Conservation (phyloP, 2,113 vertebrate species). For the Oxyruncus cristatus region DNA sequence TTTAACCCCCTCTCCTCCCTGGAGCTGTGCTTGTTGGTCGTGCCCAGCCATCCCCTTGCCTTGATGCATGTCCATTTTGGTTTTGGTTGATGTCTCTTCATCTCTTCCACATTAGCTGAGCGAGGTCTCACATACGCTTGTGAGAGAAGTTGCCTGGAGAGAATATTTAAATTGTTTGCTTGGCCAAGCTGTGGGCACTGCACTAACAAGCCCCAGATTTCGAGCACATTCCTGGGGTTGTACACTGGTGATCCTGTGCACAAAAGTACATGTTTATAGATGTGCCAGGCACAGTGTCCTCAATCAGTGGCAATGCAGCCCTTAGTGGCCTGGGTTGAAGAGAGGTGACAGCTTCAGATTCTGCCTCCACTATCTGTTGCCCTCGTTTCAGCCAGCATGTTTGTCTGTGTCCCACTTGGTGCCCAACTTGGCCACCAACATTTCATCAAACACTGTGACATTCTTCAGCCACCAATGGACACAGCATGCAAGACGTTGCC, state of each 20-base stretch:
- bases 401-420: background rate
- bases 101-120: background rate
- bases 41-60: background rate
- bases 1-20: background rate
- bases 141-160: background rate
- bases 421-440: rapidly evolving
- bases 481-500: rapidly evolving
- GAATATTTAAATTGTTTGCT: background rate
- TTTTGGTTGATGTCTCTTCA: background rate
- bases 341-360: background rate
- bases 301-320: background rate
- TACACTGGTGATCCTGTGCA: background rate
- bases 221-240: rapidly evolving
- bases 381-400: background rate
- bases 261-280: background rate
- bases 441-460: background rate
- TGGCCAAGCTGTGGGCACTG: background rate
- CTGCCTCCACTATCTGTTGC: background rate
- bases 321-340: background rate
- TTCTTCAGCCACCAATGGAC: background rate
- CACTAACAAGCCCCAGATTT: background rate
- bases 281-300: background rate
- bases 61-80: background rate
- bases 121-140: background rate
- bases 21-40: background rate